Evolutionary conservation across 1,140 invertebrate species (phyloP).

Genomic region (Muscidifurax raptorellus): DNA sequence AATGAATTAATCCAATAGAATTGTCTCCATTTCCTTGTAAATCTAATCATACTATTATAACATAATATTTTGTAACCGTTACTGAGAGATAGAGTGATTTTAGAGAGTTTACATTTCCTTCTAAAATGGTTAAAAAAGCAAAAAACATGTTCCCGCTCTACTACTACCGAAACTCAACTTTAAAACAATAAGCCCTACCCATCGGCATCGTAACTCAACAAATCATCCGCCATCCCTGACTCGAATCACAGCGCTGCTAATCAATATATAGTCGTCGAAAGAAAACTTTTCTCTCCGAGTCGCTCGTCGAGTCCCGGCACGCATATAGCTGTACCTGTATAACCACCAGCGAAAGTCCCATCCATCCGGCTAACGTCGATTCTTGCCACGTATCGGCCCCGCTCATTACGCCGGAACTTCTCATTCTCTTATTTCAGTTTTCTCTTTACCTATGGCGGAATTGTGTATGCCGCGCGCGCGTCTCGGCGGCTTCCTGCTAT

Average conservation of each 20-base stretch:
- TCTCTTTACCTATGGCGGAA: background rate
- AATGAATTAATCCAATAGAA: background rate
- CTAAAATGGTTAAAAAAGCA: no score
- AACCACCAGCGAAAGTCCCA: slow-evolving; percentile 11
- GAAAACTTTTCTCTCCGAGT: background rate
- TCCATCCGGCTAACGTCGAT: slow-evolving; percentile 43
- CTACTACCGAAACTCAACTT: background rate
- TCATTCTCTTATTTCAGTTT: slow-evolving; percentile 2
- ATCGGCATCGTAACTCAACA: no score
- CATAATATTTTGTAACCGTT: no score
- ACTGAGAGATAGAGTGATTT: no score
- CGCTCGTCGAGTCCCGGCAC: background rate
- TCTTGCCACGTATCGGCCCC: slow-evolving; percentile 58
- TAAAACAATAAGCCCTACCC: background rate
- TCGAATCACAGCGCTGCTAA: background rate
- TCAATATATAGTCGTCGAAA: background rate
- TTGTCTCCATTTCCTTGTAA: background rate
- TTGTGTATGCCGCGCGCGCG: slow-evolving; percentile 58
- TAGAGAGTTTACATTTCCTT: no score
- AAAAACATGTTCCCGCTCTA: no score
- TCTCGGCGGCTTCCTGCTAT: slow-evolving; percentile 61
- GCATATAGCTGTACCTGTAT: no score
- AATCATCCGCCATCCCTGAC: background rate
- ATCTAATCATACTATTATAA: no score
- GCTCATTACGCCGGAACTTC: slow-evolving; percentile 54